A percentile compares a stretch with the other conserved stretches of the same genome.
These are phyloP conservation scores for Resseliella maxima DNA, from an alignment of 2,888 invertebrate genomes.

Conservation along the genomic window DNA sequence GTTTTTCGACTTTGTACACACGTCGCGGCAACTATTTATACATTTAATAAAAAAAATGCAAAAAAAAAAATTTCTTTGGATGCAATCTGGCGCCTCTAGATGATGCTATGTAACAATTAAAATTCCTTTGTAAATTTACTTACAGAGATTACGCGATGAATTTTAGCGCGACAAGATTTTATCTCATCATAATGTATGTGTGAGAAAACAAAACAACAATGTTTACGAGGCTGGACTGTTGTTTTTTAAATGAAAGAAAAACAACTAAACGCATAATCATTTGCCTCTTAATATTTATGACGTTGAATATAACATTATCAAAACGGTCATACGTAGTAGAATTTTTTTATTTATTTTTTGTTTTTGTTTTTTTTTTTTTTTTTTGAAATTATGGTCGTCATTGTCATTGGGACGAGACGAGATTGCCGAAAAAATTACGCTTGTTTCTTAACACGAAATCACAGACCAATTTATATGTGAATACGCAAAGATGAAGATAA, in stretches of 20 bases:
- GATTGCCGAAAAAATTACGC: not conserved
- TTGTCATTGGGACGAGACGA: not conserved
- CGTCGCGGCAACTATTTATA: not conserved
- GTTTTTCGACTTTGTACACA: not conserved
- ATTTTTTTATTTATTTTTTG: too few species aligned
- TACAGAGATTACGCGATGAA: not conserved
- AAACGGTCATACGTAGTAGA: not conserved
- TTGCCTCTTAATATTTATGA: constrained; percentile 25
- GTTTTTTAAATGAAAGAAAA: not conserved
- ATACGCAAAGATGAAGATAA: not conserved
- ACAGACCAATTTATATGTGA: not conserved
- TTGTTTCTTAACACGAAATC: not conserved
- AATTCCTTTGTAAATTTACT: not conserved
- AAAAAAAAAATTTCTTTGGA: not conserved
- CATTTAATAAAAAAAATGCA: too few species aligned
- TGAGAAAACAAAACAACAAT: not conserved
- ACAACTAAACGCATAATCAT: not conserved
- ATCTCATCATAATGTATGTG: not conserved
- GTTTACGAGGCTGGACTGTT: constrained; percentile 21
- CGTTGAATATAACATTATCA: not conserved
- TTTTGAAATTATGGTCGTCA: not conserved
- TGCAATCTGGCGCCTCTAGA: not conserved
- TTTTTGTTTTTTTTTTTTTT: too few species aligned
- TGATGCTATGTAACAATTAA: not conserved
- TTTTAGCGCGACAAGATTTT: not conserved